phyloP scores from a whole-genome alignment of 2,888 invertebrate species.

The Leptura quadrifasciata region DNA sequence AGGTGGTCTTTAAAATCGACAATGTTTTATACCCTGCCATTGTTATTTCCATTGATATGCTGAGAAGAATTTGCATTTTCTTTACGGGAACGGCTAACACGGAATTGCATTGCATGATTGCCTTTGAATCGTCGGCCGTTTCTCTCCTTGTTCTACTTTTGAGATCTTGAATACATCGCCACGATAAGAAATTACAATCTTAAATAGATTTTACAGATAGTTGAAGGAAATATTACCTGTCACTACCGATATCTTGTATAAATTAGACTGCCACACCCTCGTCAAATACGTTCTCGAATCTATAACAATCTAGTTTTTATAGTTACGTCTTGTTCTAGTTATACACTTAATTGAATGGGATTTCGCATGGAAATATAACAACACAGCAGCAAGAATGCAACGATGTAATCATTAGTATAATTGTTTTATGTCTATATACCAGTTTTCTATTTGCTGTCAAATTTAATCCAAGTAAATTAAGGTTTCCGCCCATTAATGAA shows the following conservation, averaged over 20 bases:
- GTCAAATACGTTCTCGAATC: constrained; percentile 50
- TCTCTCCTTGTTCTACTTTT: constrained; percentile 44
- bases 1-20: constrained; percentile 51
- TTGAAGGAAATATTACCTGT: constrained; percentile 45
- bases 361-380: not conserved
- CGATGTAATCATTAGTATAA: too few species aligned
- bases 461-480: too few species aligned
- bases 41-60: constrained; percentile 62
- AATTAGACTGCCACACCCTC: constrained; percentile 54
- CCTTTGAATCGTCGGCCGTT: constrained; percentile 36
- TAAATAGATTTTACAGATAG: constrained; percentile 43
- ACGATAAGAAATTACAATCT: constrained; percentile 48
- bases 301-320: constrained; percentile 50
- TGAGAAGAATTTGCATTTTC: constrained; percentile 61
- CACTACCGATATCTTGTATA: constrained; percentile 44
- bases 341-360: constrained; percentile 14
- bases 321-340: constrained; percentile 34
- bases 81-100: constrained; percentile 38
- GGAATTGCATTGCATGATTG: constrained; percentile 59
- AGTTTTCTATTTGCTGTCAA: too few species aligned
- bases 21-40: constrained; percentile 57
- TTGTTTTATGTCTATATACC: too few species aligned
- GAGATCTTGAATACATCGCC: constrained; percentile 19
- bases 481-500: too few species aligned
- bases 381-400: too few species aligned